A percentile compares a stretch with the other conserved stretches of the same genome.
These are phyloP conservation scores for Smutsia gigantea DNA, from an alignment of 2,797 vertebrate genomes.

Conservation along the genomic window DNA sequence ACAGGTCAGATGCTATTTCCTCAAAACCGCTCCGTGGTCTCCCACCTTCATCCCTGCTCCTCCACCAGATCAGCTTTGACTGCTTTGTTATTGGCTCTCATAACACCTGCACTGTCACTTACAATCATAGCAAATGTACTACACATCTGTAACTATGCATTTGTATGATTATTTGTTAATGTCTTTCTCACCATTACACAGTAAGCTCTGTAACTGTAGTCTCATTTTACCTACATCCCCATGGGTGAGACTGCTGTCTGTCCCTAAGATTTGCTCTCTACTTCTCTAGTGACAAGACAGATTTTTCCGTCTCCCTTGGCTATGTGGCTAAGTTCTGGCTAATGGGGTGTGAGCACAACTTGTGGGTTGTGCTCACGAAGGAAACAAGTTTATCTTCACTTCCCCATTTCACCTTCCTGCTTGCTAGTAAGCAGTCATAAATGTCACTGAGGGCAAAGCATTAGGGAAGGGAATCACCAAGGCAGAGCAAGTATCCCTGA, in stretches of 20 bases:
- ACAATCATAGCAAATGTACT: neutral
- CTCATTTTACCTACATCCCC: neutral
- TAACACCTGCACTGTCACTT: neutral
- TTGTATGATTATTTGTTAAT: neutral
- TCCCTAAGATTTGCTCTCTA: neutral
- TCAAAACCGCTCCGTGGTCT: neutral
- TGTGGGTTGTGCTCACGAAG: neutral
- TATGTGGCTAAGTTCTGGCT: neutral
- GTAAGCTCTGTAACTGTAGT: neutral
- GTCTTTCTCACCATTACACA: neutral
- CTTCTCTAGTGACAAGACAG: neutral
- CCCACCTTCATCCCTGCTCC: neutral
- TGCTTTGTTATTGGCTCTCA: neutral
- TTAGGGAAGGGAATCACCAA: neutral
- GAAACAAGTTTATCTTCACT: neutral
- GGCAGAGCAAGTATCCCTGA: neutral
- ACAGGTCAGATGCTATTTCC: neutral
- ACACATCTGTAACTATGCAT: neutral
- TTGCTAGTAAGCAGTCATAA: neutral
- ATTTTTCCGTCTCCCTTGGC: neutral
- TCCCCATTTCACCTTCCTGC: conserved; percentile 24
- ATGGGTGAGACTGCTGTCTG: conserved; percentile 2
- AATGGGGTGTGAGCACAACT: neutral
- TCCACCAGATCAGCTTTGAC: neutral
- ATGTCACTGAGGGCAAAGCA: neutral